Evolutionary conservation across 1,140 invertebrate genomes (phyloP).

Genomic region (Cepaea nemoralis): DNA sequence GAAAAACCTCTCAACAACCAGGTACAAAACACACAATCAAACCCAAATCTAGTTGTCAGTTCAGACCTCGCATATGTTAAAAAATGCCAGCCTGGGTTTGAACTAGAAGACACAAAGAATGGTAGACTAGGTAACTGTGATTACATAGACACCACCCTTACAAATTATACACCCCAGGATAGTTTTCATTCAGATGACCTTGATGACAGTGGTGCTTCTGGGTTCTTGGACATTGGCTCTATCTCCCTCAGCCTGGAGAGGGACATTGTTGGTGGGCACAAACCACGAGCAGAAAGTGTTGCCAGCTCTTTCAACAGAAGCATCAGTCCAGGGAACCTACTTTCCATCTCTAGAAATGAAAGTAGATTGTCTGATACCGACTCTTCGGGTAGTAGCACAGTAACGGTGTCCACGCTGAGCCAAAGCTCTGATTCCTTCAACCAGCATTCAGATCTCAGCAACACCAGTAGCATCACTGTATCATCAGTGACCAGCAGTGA

Average conservation of each 20-base stretch:
- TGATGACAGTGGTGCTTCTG: neutral
- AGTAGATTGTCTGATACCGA: constrained; percentile 4
- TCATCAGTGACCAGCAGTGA: constrained; percentile 25
- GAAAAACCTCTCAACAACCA: neutral
- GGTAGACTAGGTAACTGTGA: neutral
- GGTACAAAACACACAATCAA: neutral
- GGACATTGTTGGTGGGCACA: neutral
- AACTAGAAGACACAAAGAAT: neutral
- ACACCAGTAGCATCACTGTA: neutral
- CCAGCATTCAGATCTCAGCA: constrained; percentile 11
- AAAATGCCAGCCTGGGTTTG: neutral
- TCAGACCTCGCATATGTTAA: neutral
- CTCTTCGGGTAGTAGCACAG: constrained; percentile 23
- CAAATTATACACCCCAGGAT: neutral
- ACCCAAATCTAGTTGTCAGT: neutral
- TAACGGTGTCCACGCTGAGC: constrained; percentile 13
- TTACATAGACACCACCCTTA: neutral
- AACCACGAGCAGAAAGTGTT: neutral
- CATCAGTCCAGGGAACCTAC: neutral
- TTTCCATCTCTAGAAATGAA: neutral
- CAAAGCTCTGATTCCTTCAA: constrained; percentile 9
- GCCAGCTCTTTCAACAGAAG: neutral
- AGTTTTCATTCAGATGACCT: neutral
- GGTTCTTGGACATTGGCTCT: neutral
- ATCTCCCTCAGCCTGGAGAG: constrained; percentile 20